Base-by-base conservation (phyloP, 2,888 invertebrate species). In the Habroteleia sp. region DNA sequence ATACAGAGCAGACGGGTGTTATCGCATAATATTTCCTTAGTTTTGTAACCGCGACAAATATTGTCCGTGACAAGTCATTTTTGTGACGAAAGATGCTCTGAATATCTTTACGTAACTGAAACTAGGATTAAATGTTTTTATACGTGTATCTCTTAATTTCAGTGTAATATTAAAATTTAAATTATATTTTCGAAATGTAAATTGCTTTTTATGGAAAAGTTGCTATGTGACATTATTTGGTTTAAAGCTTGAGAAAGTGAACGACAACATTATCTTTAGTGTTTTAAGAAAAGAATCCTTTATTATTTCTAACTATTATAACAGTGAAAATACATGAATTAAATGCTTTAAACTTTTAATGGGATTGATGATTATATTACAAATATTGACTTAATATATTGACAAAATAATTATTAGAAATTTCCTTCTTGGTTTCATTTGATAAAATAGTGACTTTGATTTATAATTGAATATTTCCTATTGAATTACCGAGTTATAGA, bases 381-480 rank as follows among this genome's bases (percentile, higher is more conserved):
- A n/a, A n/a, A n/a, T n/a, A n/a, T n/a, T n/a, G n/a, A n/a, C n/a
- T n/a, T n/a, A n/a, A n/a, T n/a, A n/a, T n/a, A n/a, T n/a, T n/a
- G n/a, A n/a, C n/a, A n/a, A n/a, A n/a, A n/a, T n/a, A n/a, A n/a
- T n/a, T n/a, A n/a, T 20, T 20, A 48, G 23, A 35, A 23, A 23
- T 33, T 39, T 31, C 14, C 4, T 46, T 37, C 35, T 60, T 5
- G 4, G 39, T 58, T 63, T 33, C 17, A 42, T 50, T 29, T 16
- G 16, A 44, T 2, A 11, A 52, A 35, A 16, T 13, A 8, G 3
- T 48, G 0, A 25, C 2, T 6, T n/a, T 33, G 50, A 50, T 50
- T 41, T 50, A 25, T 69, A 69, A 69, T 69, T 69, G 39, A 44
- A 62, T 42, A 35, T 29, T 52, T 42, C 6, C 7, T 29, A 58